Percentiles rank a stretch among this genome's conserved stretches.
Conservation (phyloP, 2,888 invertebrate species). For the Archips xylosteana region DNA sequence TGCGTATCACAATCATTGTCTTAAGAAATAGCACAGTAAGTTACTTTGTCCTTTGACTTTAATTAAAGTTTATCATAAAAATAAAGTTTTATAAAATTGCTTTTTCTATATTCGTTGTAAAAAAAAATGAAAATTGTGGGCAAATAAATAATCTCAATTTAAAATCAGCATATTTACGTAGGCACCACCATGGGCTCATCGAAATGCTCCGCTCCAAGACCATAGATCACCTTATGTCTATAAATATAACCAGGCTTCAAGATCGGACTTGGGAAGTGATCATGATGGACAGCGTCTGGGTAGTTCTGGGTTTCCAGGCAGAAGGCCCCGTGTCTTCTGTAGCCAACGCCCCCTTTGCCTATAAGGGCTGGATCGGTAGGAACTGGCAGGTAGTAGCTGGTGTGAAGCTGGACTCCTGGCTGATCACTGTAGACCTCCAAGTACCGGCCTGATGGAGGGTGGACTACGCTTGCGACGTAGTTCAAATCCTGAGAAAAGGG, state of each 20-base stretch:
- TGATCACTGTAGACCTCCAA: constrained; percentile 93
- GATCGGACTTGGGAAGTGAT: constrained; percentile 88
- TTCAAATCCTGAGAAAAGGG: constrained; percentile 59
- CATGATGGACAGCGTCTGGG: constrained; percentile 92
- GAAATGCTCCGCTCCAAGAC: constrained; percentile 79
- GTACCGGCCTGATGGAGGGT: constrained; percentile 89
- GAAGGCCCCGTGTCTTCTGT: constrained; percentile 90
- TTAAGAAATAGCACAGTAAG: too few relatives aligned
- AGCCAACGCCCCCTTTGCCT: constrained; percentile 79
- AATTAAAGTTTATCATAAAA: too few relatives aligned
- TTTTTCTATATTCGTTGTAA: too few relatives aligned
- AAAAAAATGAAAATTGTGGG: too few relatives aligned
- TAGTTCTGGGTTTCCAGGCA: constrained; percentile 95
- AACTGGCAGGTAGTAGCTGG: constrained; percentile 90
- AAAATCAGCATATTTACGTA: not conserved
- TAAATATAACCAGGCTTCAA: constrained; percentile 87
- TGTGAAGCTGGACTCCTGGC: constrained; percentile 96
- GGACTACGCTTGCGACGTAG: constrained; percentile 83
- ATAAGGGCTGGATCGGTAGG: constrained; percentile 64
- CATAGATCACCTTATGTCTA: constrained; percentile 87
- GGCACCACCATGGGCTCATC: constrained; percentile 27
- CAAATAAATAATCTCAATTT: not conserved
- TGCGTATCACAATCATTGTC: too few relatives aligned
- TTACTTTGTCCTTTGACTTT: too few relatives aligned
- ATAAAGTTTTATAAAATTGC: too few relatives aligned